These are phyloP conservation scores for Morone saxatilis DNA, from an alignment of 2,113 vertebrate species.

Conservation along the genomic window DNA sequence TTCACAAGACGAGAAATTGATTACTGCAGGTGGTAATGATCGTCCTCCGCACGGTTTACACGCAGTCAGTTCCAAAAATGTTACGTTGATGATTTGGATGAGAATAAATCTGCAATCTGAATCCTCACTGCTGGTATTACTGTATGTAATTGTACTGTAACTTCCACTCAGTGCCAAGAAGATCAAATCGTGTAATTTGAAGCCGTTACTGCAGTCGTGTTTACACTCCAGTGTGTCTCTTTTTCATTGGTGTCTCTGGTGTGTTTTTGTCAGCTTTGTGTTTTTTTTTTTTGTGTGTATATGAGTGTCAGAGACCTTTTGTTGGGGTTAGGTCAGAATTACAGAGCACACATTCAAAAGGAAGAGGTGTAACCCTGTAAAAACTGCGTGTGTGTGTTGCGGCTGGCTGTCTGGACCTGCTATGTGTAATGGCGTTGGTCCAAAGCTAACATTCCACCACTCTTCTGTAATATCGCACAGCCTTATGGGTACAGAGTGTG, in stretches of 20 bases:
- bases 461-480: slow-evolving; percentile 75
- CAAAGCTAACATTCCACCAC: slow-evolving; percentile 83
- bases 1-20: slow-evolving; percentile 41
- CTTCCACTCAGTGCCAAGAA: neutral
- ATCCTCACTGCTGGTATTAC: neutral
- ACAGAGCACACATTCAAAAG: slow-evolving; percentile 53
- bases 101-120: neutral
- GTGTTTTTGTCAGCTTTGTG: slow-evolving; percentile 25
- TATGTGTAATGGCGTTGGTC: slow-evolving; percentile 65
- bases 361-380: slow-evolving; percentile 65
- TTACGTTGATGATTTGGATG: neutral
- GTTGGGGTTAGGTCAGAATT: slow-evolving; percentile 52
- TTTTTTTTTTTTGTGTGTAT: slow-evolving; percentile 24
- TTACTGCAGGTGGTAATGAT: slow-evolving; percentile 26
- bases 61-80: neutral
- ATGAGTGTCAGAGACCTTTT: slow-evolving; percentile 26
- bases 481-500: slow-evolving; percentile 82
- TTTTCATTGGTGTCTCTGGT: neutral
- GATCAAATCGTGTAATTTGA: slow-evolving; percentile 10
- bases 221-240: neutral
- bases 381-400: slow-evolving; percentile 26
- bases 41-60: slow-evolving; percentile 14
- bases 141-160: too few species aligned
- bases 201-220: slow-evolving; percentile 12
- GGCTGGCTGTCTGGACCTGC: slow-evolving; percentile 57